Conservation (phyloP, 2,113 vertebrate species). For the Phasianus colchicus region DNA sequence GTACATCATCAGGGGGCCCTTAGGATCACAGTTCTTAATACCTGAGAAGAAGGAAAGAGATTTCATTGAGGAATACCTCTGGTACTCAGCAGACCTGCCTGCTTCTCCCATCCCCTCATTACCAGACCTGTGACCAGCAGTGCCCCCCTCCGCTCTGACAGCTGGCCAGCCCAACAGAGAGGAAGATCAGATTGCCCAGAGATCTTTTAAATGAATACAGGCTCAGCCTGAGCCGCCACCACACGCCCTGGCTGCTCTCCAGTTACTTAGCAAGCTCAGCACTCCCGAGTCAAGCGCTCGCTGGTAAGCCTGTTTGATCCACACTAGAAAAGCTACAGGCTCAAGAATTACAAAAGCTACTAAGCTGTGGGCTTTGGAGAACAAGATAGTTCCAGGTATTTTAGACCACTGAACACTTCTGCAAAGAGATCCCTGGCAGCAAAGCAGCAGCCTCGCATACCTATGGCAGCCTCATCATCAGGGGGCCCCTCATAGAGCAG, state of each 20-base stretch:
- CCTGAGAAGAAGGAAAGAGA: slow-evolving; percentile 53
- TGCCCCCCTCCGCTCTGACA: background rate
- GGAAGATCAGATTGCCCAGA: background rate
- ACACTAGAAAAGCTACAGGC: rapidly evolving
- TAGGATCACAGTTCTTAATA: slow-evolving; percentile 96
- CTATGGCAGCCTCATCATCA: slow-evolving; percentile 94
- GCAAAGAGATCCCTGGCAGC: background rate
- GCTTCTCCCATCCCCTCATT: rapidly evolving
- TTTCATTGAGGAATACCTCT: rapidly evolving
- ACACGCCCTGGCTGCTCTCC: background rate
- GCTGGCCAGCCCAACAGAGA: background rate
- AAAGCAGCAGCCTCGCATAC: slow-evolving; percentile 61
- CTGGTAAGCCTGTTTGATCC: background rate
- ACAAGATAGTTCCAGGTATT: rapidly evolving
- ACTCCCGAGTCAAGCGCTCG: background rate
- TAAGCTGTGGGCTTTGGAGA: rapidly evolving
- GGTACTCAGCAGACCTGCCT: background rate
- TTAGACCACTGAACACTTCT: background rate
- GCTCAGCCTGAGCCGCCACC: background rate
- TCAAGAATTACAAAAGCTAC: background rate
- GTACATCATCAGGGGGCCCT: slow-evolving; percentile 96
- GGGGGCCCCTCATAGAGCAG: slow-evolving; percentile 94
- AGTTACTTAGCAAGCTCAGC: background rate
- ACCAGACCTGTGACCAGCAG: rapidly evolving
- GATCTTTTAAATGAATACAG: background rate